A percentile compares a stretch with the other conserved stretches of the same genome.
These are phyloP conservation scores for Alouatta palliata DNA, from an alignment of 2,113 vertebrate species.

Conservation along the genomic window DNA sequence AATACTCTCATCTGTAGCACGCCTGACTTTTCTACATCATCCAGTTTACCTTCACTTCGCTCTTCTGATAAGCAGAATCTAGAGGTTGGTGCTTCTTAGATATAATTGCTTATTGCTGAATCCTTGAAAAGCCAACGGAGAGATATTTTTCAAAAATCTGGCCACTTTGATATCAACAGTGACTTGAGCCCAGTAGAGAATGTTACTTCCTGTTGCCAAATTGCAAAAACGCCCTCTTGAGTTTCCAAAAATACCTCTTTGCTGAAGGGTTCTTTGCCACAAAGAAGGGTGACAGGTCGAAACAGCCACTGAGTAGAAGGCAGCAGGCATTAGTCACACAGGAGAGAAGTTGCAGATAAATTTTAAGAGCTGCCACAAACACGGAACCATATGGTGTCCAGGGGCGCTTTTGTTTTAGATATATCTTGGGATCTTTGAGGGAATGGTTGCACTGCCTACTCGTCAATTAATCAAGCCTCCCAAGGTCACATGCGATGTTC, in stretches of 20 bases:
- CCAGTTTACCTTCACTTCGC: conserved; percentile 34
- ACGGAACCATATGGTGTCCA: conserved; percentile 61
- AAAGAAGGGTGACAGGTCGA: conserved; percentile 77
- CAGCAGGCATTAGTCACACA: conserved; percentile 77
- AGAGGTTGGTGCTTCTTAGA: conserved; percentile 64
- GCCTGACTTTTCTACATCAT: conserved; percentile 39
- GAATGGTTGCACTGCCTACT: conserved; percentile 55
- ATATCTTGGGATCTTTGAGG: conserved; percentile 70
- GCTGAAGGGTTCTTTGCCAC: conserved; percentile 78
- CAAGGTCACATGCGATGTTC: conserved; percentile 62
- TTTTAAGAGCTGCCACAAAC: conserved; percentile 69
- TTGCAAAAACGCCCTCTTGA: conserved; percentile 68
- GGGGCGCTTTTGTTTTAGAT: conserved; percentile 75
- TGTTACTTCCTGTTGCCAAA: conserved; percentile 52
- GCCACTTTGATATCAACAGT: conserved; percentile 62
- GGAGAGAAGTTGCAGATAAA: conserved; percentile 73
- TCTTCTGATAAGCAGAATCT: conserved; percentile 75
- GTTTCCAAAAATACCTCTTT: conserved; percentile 72
- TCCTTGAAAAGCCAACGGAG: conserved; percentile 57
- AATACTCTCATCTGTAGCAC: neutral
- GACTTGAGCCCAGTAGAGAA: conserved; percentile 55
- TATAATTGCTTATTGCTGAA: conserved; percentile 77
- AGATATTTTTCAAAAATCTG: conserved; percentile 82
- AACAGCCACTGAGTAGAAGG: conserved; percentile 79
- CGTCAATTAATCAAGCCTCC: conserved; percentile 73